Percentiles rank a stretch among this genome's conserved stretches.
These are phyloP conservation scores for Rhadina sibilatrix DNA, from an alignment of 2,113 vertebrate species.

Conservation along the genomic window DNA sequence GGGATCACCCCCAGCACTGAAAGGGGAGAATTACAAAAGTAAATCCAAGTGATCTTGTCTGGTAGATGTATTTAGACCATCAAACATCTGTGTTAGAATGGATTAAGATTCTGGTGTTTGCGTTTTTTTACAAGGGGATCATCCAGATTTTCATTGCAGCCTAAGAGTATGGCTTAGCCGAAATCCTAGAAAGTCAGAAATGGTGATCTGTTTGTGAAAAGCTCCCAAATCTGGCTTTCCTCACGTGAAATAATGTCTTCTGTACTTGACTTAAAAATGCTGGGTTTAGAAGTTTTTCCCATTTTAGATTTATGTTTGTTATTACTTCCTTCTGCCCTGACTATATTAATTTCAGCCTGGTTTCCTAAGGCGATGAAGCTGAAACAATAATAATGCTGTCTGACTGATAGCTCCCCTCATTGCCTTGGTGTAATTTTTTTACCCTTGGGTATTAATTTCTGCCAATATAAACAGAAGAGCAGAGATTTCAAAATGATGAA, in stretches of 20 bases:
- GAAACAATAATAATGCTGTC: background rate
- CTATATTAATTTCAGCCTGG: background rate
- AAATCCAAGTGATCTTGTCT: background rate
- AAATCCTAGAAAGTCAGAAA: slow-evolving; percentile 30
- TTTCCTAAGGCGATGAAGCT: background rate
- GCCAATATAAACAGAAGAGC: background rate
- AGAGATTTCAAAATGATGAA: background rate
- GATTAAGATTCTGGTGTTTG: background rate
- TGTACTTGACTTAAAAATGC: background rate
- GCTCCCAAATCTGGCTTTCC: background rate
- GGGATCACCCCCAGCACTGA: background rate
- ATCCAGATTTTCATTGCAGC: slow-evolving; percentile 21
- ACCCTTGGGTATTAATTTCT: background rate
- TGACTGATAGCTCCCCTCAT: background rate
- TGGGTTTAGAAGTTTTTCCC: background rate
- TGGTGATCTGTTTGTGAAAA: background rate
- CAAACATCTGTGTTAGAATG: background rate
- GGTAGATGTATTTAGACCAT: background rate
- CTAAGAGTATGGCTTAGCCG: background rate
- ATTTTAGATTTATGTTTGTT: background rate
- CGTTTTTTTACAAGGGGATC: slow-evolving; percentile 5
- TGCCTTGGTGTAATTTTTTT: background rate
- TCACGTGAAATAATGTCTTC: background rate
- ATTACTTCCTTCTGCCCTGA: background rate
- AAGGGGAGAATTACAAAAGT: background rate